Evolutionary conservation across 2,888 invertebrate genomes (phyloP).

Genomic region (Electrophaes corylata): DNA sequence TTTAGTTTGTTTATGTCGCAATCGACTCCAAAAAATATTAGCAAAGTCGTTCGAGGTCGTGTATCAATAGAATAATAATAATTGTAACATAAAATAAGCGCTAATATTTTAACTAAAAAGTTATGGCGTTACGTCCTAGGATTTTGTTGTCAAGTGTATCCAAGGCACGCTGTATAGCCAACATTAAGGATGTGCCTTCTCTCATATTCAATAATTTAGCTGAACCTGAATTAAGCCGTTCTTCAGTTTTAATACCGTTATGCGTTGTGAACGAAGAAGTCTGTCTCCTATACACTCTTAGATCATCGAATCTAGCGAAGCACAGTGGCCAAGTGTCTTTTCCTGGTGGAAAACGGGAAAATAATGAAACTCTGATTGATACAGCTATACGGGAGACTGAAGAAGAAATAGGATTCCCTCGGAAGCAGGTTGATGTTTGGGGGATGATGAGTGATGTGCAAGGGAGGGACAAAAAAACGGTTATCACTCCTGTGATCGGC

Average conservation of each 20-base stretch:
- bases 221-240: slow-evolving; percentile 70
- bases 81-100: too few relatives aligned
- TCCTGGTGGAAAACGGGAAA: slow-evolving; percentile 92
- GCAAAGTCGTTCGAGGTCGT: too few relatives aligned
- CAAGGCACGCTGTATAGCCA: slow-evolving; percentile 83
- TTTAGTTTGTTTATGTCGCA: too few relatives aligned
- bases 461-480: slow-evolving; percentile 70
- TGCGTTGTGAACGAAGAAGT: slow-evolving; percentile 88
- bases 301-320: slow-evolving; percentile 88
- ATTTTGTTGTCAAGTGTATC: slow-evolving; percentile 80
- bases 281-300: slow-evolving; percentile 91
- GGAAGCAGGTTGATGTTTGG: slow-evolving; percentile 87
- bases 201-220: slow-evolving; percentile 46
- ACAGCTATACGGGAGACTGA: slow-evolving; percentile 94
- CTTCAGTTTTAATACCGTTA: slow-evolving; percentile 93
- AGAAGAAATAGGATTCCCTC: slow-evolving; percentile 92
- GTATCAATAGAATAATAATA: too few relatives aligned
- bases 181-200: slow-evolving; percentile 84
- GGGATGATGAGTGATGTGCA: slow-evolving; percentile 67
- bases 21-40: too few relatives aligned
- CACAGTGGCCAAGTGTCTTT: slow-evolving; percentile 95
- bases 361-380: slow-evolving; percentile 84
- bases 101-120: too few relatives aligned
- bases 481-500: slow-evolving; percentile 90
- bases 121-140: slow-evolving; percentile 62